Base-by-base conservation (phyloP, 2,797 vertebrate species). In the Selene dorsalis region DNA sequence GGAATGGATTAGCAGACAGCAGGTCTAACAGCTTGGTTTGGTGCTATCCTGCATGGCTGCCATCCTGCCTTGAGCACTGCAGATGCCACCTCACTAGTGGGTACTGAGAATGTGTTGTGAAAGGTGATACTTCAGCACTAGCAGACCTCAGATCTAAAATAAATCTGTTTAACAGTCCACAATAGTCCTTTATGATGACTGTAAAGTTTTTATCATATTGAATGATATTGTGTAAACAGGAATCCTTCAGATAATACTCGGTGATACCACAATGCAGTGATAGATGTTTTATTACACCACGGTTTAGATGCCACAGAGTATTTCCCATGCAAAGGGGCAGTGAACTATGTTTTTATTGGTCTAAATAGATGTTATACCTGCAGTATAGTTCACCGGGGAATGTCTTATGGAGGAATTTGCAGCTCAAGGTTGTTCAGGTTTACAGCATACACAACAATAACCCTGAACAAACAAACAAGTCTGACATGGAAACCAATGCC, bases 1-100 rank as follows among this genome's bases (percentile, higher is more conserved):
- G 94, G 93, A 94, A 84, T 89, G 92, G 90, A 90, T 92, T 90
- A 88, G 82, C 69, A 84, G 94, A 94, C 95, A 95, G 95, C 94
- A 93, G 94, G 95, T 73, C 87, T 64, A 81, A 94, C 94, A 95
- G 94, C 93, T 94, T 94, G 93, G 79, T 86, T 86, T 64, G 86
- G 84, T 87, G 88, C 92, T 84, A 60, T 75, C 92, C 92, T 90
- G 89, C 90, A 75, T 79, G 89, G 86, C 71, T 92, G 90, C 93
- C 94, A 92, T 94, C 91, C 93, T 82, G 93, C 95, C 94, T 91
- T 86, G 87, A 94, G 95, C 94, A 58, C 83, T 90, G 86, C 95
- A 95, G 94, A 94, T 95, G 95, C 93, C 92, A 69, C 87, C 88
- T 90, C 91, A 75, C 90, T 93, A 88, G 92, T 90, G 85, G 89